phyloP scores from a whole-genome alignment of 2,797 vertebrate species.

The Holocentrus rufus region DNA sequence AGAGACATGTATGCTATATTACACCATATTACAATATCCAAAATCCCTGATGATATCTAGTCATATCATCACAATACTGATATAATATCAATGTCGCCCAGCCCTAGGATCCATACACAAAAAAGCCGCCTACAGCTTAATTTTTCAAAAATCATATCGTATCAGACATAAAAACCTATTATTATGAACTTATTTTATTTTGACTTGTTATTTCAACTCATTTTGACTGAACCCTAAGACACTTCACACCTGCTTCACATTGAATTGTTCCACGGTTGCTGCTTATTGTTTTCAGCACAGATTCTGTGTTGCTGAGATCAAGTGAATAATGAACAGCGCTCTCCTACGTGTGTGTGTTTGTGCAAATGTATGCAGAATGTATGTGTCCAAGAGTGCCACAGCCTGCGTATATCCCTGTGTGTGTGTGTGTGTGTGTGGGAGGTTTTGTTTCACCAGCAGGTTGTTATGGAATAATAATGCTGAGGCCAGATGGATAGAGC shows the following conservation, averaged over 20 bases:
- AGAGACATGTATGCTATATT: too few species aligned
- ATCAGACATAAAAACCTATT: too few species aligned
- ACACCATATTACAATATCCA: too few species aligned
- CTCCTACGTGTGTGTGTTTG: slow-evolving; percentile 3
- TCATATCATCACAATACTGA: too few species aligned
- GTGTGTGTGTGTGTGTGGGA: slow-evolving; percentile 51
- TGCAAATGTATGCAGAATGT: slow-evolving; percentile 41
- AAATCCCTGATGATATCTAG: too few species aligned
- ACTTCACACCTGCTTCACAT: slow-evolving; percentile 26
- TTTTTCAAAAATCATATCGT: neutral
- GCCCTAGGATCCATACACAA: too few species aligned
- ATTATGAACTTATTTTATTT: too few species aligned
- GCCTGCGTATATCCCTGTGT: neutral
- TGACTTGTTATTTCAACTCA: too few species aligned
- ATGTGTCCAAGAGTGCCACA: slow-evolving; percentile 11
- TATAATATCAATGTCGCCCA: too few species aligned
- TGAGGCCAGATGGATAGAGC: slow-evolving; percentile 68
- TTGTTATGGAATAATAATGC: slow-evolving; percentile 68
- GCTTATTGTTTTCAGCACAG: slow-evolving; percentile 44
- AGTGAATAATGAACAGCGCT: slow-evolving; percentile 32
- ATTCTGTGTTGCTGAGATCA: slow-evolving; percentile 61
- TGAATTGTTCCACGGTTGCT: slow-evolving; percentile 41
- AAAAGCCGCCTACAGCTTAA: neutral
- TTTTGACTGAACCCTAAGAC: slow-evolving; percentile 13
- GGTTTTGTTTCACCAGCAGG: slow-evolving; percentile 66